Evolutionary conservation across 2,797 vertebrate species (phyloP).

Genomic region (Hirundo rustica): DNA sequence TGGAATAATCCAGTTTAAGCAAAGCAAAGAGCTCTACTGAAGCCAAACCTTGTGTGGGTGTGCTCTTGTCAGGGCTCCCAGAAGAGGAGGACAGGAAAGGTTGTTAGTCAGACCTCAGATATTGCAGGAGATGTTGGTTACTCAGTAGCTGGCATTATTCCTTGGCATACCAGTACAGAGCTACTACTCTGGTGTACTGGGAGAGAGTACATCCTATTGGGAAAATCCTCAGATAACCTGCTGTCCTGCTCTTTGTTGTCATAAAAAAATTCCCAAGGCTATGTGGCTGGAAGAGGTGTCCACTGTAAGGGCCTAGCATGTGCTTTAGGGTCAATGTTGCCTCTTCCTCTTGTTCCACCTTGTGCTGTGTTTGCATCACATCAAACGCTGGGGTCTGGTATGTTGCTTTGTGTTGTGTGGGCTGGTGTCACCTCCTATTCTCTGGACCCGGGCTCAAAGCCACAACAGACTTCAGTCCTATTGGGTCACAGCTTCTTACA

Average conservation of each 20-base stretch:
- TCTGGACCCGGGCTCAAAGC: background rate
- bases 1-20: constrained; percentile 63
- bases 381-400: background rate
- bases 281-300: background rate
- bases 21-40: constrained; percentile 21
- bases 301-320: background rate
- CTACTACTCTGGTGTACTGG: background rate
- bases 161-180: background rate
- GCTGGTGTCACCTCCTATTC: accelerated
- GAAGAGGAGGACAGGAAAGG: constrained; percentile 14
- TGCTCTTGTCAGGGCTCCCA: constrained; percentile 52
- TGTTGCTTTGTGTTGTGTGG: background rate
- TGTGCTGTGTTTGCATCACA: background rate
- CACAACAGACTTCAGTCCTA: background rate
- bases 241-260: background rate
- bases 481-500: background rate
- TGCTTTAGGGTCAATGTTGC: background rate
- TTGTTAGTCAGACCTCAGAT: constrained; percentile 37
- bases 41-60: constrained; percentile 55
- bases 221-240: background rate
- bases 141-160: constrained; percentile 21
- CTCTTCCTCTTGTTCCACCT: background rate
- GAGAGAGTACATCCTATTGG: background rate
- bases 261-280: background rate
- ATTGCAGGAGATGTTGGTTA: constrained; percentile 1